These are phyloP conservation scores for Amphipyra tragopoginis DNA, from an alignment of 2,888 invertebrate genomes.

Conservation along the genomic window DNA sequence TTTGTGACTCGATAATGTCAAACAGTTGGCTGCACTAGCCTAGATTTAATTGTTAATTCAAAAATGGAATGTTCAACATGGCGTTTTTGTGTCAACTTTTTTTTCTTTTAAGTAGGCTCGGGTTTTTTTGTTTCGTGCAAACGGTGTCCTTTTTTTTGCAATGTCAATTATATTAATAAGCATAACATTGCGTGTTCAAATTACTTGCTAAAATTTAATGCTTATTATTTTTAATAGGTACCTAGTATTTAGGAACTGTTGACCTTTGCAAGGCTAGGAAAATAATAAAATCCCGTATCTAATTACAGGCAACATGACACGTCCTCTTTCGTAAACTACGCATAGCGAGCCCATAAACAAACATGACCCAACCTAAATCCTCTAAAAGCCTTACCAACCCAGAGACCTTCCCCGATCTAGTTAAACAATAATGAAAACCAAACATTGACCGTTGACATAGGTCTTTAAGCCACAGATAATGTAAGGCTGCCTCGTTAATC, in stretches of 20 bases:
- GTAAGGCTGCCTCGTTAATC: too few relatives aligned
- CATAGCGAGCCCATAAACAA: too few relatives aligned
- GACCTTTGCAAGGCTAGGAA: constrained; percentile 18
- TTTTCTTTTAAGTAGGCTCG: too few relatives aligned
- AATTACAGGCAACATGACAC: not conserved
- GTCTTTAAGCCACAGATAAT: constrained; percentile 31
- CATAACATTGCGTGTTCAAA: constrained; percentile 36
- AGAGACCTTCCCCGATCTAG: constrained; percentile 1
- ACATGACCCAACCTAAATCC: not conserved
- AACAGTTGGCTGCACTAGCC: not conserved
- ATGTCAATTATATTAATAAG: constrained; percentile 18
- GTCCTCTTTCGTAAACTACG: too few relatives aligned
- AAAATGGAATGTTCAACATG: constrained; percentile 10
- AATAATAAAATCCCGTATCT: not conserved
- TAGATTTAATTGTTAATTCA: not conserved
- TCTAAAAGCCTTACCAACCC: not conserved
- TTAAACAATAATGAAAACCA: constrained; percentile 30
- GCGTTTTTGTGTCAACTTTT: too few relatives aligned
- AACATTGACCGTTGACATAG: constrained; percentile 26
- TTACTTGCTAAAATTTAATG: constrained; percentile 16
- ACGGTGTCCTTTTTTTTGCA: constrained; percentile 16
- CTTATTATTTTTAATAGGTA: constrained; percentile 21
- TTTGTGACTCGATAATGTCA: constrained; percentile 17
- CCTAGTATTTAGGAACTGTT: constrained; percentile 15
- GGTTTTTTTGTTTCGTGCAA: constrained; percentile 6